Evolutionary conservation across 2,888 invertebrate species (phyloP).

Genomic region (Eremobia ochroleuca): DNA sequence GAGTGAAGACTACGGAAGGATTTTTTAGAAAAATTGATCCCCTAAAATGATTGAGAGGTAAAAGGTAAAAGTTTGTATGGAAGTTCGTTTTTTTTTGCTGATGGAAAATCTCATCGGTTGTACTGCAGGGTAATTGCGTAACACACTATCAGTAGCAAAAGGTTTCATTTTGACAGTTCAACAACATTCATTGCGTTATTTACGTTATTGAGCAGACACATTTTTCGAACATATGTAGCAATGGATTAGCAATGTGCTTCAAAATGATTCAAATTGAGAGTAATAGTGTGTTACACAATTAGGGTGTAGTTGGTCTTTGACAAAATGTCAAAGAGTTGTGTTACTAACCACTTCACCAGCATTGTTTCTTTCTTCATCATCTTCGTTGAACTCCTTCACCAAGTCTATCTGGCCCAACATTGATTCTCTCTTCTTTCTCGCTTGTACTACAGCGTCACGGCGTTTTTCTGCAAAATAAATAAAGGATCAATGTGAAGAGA

Average conservation of each 20-base stretch:
- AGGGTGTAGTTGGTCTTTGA: not conserved
- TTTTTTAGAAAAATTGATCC: not conserved
- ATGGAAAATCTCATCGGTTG: not conserved
- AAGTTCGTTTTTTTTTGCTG: not conserved
- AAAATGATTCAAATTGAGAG: no score
- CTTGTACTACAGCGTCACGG: conserved; percentile 78
- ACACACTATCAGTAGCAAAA: no score
- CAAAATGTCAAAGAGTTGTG: no score
- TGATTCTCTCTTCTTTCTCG: conserved; percentile 87
- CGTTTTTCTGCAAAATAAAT: conserved; percentile 77
- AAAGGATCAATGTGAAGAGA: no score
- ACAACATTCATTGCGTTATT: no score
- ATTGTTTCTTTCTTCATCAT: conserved; percentile 91
- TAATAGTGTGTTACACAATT: no score
- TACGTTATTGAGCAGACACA: no score
- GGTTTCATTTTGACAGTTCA: no score
- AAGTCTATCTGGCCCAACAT: conserved; percentile 88
- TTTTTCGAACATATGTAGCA: no score
- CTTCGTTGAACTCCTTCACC: conserved; percentile 87
- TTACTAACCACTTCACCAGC: conserved; percentile 92
- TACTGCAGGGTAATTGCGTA: no score
- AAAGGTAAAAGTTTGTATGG: not conserved
- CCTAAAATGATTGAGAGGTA: not conserved
- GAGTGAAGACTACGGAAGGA: not conserved
- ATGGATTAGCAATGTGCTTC: no score